Evolutionary conservation across 2,888 invertebrate species (phyloP), one percentile per base, ranked within the genome.

Genomic region (Trachelus iudaicus): DNA sequence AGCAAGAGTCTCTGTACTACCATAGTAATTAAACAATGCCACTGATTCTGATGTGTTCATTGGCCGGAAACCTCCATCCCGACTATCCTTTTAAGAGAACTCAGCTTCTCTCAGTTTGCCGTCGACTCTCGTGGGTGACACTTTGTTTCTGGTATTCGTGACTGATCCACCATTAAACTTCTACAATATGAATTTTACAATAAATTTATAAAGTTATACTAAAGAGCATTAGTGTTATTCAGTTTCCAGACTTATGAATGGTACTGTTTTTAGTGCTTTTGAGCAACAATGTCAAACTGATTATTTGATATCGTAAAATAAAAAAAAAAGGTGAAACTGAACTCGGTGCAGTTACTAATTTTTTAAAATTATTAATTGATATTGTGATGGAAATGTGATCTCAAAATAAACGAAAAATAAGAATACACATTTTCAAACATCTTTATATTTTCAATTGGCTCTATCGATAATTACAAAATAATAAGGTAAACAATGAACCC

Each of bases 81-180:
- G 23, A 56, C 23, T 56, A 56, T 56, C 56, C 56, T 23, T 56
- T 56, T 56, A 56, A 56, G 56, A 56, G 56, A 23, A 56, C 56
- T 56, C 56, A 23, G 56, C 56, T 79, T 79, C 77, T 79, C 80
- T 85, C 86, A 89, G 89, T 89, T 82, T 84, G 83, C 78, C 84
- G 76, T 80, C 82, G 81, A 86, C 87, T 85, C 81, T 84, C 86
- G 81, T 82, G 81, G 84, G 83, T 84, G 84, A 86, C 87, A 85
- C 83, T 85, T 84, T 83, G 78, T 80, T 81, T 77, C 79, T 80
- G 75, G 80, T 73, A 23, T 56, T 56, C 6, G 23, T 23, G 23
- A 56, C 56, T 9, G 23, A 9, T 56, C 23, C 23, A 9, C 9
- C 9, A 56, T 23, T 56, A 56, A 56, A 23, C 6, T 23, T 23